Evolutionary conservation across 2,888 invertebrate species (phyloP).

Genomic region (Silvanus unidentatus): DNA sequence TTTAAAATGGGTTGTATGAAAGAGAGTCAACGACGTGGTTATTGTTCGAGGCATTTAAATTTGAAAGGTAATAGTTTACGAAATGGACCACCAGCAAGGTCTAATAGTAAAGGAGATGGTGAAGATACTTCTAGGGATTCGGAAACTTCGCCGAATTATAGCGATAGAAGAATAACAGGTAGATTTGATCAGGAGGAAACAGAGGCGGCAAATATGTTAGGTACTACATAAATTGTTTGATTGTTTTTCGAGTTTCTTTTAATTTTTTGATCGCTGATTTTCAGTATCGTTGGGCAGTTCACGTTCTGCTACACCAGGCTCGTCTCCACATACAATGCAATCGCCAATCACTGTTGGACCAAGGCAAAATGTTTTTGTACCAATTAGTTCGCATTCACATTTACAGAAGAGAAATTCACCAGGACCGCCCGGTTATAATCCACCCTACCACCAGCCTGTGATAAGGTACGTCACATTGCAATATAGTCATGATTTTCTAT

Average conservation of each 20-base stretch:
- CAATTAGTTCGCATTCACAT: slow-evolving; percentile 61
- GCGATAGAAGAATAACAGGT: slow-evolving; percentile 65
- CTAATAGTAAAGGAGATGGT: slow-evolving; percentile 59
- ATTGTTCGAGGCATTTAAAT: slow-evolving; percentile 93
- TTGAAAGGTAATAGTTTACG: slow-evolving; percentile 65
- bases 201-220: slow-evolving; percentile 94
- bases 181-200: slow-evolving; percentile 91
- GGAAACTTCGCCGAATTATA: slow-evolving; percentile 80
- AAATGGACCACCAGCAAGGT: slow-evolving; percentile 47
- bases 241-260: too few species aligned
- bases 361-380: slow-evolving; percentile 85
- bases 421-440: slow-evolving; percentile 40
- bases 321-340: slow-evolving; percentile 62
- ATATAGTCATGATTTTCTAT: slow-evolving; percentile 4
- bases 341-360: slow-evolving; percentile 66
- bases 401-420: slow-evolving; percentile 48
- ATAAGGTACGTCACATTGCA: slow-evolving; percentile 36
- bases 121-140: slow-evolving; percentile 88
- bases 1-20: slow-evolving; percentile 84
- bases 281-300: slow-evolving; percentile 89
- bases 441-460: slow-evolving; percentile 42
- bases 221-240: slow-evolving; percentile 48
- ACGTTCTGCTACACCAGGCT: slow-evolving; percentile 87
- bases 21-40: slow-evolving; percentile 96
- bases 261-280: slow-evolving; percentile 12